Base-by-base conservation (phyloP, 1,140 invertebrate genomes). In the Physella acuta region DNA sequence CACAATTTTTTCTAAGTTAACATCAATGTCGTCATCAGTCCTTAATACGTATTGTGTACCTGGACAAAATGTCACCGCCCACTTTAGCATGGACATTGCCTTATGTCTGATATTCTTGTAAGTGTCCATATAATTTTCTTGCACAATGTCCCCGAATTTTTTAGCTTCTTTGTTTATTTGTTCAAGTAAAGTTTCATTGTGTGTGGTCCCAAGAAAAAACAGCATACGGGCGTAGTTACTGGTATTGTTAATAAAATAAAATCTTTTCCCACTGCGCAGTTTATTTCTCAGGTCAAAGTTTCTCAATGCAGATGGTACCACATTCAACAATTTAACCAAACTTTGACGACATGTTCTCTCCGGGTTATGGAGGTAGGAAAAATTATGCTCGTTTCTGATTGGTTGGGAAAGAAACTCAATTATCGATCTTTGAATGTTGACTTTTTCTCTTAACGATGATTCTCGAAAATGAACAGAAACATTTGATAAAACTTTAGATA, bases 71-170 rank as follows among this genome's bases (percentile, higher is more conserved):
- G 36, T 26, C 1, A 8, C 11, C 1, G 28, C 56, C 66, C 66
- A 68, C 24, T 60, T 59, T 16, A 68, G 24, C 55, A 68, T 39
- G 26, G 39, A 44, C 0, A 60, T 36, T 28, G 66, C 39, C 28
- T 68, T 68, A 1, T 36, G 30, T 2, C 34, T 3, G 24, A 68
- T 31, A 26, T 68, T 68, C 24, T n/a, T 49, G n/a, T 68, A 68
- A 30, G 31, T 33, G 39, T 68, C 66, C 3, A 3, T 55, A 33
- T 59, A 68, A 8, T 58, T 39, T 3, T 49, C 36, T n/a, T 68
- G 66, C n/a, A 68, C 39, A 49, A 68, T 51, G 39, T 68, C 66
- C n/a, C 31, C 33, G 30, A 59, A 52, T 34, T 39, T 68, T n/a
- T 4, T 20, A 24, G 11, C 14, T 28, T 67, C 64, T 2, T 55